Base-by-base conservation (phyloP, 2,797 vertebrate species). In the Enteromius unitaeniatus region DNA sequence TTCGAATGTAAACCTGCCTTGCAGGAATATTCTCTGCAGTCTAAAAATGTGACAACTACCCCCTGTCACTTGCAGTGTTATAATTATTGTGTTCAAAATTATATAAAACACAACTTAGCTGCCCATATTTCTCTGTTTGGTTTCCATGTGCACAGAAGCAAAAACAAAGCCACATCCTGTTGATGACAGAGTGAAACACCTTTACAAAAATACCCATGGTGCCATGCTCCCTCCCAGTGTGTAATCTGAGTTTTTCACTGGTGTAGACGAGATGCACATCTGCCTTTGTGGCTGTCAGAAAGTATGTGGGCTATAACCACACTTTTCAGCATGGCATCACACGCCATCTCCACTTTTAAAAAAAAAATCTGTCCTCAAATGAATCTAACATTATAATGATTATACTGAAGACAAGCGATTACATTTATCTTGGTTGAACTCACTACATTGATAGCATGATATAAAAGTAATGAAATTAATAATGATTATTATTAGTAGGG, bases 221-320 rank as follows among this genome's bases (percentile, higher is more conserved):
- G 28, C 14, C 34, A 62, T 42, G 0, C 26, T 55, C 34, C 40
- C 34, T 31, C 4, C 64, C 37, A 23, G 65, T 89, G 68, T 88
- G 73, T 51, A 93, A 93, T 93, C 92, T 87, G 85, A 91, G 90
- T 75, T 14, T 84, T 75, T 90, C 88, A 92, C 88, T 93, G 1
- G 47, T 23, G 81, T 21, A 64, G 26, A 78, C 2, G 51, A 83
- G 67, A 80, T 77, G 49, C 34, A 77, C 70, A 47, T 73, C 79
- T n/a, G 15, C 58, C 28, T 58, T n/a, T 87, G 92, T 40, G 90
- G 91, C 88, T 90, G 47, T 64, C 28, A 11, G 47, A 19, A 2
- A 1, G 75, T 68, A 60, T 72, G 11, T 19, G 5, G 49, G 82
- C 76, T 70, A 47, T 47, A 58, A 78, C 82, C 68, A 65, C 75